Evolutionary conservation across 2,113 vertebrate genomes (phyloP).

Genomic region (Calypte anna): DNA sequence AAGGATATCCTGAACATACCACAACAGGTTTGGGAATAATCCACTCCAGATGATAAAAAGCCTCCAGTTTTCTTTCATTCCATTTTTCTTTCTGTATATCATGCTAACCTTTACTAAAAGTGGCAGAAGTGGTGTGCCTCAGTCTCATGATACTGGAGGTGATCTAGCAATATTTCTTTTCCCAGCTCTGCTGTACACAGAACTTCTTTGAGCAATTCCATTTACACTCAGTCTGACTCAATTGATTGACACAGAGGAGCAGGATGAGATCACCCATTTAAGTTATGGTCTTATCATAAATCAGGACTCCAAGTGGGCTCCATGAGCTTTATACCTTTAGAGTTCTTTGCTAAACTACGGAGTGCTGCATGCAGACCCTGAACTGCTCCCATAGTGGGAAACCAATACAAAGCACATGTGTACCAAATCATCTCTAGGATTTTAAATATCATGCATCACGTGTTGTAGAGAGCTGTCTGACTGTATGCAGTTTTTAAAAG

Average conservation of each 20-base stretch:
- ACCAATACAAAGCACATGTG: not conserved
- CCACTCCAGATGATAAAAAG: not conserved
- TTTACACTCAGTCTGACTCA: not conserved
- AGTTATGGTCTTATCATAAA: not conserved
- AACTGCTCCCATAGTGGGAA: not conserved
- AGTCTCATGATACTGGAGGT: not conserved
- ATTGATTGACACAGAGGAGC: not conserved
- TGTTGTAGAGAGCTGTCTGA: not conserved
- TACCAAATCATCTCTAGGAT: not conserved
- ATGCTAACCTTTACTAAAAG: not conserved
- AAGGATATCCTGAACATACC: not conserved
- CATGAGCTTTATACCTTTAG: not conserved
- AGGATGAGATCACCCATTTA: not conserved
- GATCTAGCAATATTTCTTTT: not conserved
- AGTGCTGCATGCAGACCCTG: rapidly evolving
- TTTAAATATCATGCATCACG: not conserved
- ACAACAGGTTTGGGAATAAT: not conserved
- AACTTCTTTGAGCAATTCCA: not conserved
- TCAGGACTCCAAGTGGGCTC: no score
- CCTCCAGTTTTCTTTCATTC: not conserved
- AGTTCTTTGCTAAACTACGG: not conserved
- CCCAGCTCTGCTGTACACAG: rapidly evolving
- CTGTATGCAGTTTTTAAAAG: not conserved
- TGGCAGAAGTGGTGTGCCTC: not conserved
- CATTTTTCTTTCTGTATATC: not conserved